Base-by-base conservation (phyloP, 1,140 invertebrate species). In the Hyphantria cunea region DNA sequence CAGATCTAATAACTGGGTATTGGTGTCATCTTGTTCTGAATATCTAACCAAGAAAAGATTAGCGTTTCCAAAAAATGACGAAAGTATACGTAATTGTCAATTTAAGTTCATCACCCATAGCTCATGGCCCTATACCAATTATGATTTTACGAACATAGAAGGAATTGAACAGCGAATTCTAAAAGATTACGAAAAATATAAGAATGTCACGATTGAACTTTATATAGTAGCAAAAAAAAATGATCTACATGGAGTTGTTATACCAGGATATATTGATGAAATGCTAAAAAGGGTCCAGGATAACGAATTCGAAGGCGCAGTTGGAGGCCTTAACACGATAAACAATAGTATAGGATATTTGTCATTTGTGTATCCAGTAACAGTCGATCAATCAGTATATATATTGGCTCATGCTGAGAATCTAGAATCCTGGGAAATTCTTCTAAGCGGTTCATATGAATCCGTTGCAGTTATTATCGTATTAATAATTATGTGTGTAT, bases 341-440 rank as follows among this genome's bases (percentile, higher is more conserved):
- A 4, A 11, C 14, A 3, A 34, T 0, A 5, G 39, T 12, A 25
- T 37, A 33, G 52, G 7, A 9, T 42, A 59, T 11, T 39, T 68
- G n/a, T 64, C 66, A 7, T 68, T 51, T 32, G 25, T 14, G 31
- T 66, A 66, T 56, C 73, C 73, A 1, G 59, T 53, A 6, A 31
- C 31, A 5, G 47, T 66, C 6, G 70, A 73, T 9, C 47, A 72
- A n/a, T 25, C 48, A 34, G 32, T 12, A 0, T 44, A 48, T 8
- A 34, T 73, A 14, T 2, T 56, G 70, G n/a, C 54, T 31, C 61
- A 62, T 12, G 25, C 67, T 9, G 14, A 14, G 5, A 42, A 51
- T 4, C 8, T 66, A 9, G 41, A 33, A 0, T 65, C 54, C 6
- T 76, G 65, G 67, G 6, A 45, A 31, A 62, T 54, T 32, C 39